Conservation (phyloP, 2,888 invertebrate genomes). For the Aphodius sticticus region DNA sequence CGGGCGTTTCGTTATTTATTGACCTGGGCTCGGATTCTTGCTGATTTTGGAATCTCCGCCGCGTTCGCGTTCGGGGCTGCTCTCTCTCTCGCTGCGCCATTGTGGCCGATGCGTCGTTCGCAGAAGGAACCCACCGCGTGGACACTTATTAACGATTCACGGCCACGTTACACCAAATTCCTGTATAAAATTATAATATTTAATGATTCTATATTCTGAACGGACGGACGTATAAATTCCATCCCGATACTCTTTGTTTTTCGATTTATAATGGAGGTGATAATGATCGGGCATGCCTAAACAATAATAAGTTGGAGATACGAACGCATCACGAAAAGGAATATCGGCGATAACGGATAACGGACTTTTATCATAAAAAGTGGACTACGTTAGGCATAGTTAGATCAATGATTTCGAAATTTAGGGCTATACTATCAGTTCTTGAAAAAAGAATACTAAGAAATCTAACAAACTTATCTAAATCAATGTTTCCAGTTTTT, state of each 20-base stretch:
- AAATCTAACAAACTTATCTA: too few species aligned
- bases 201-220: slow-evolving; percentile 5
- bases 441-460: too few species aligned
- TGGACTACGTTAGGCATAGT: too few species aligned
- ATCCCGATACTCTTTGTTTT: not conserved
- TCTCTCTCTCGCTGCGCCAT: slow-evolving; percentile 6
- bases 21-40: slow-evolving; percentile 43
- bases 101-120: slow-evolving; percentile 8
- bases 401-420: too few species aligned
- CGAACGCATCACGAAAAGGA: not conserved
- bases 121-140: slow-evolving; percentile 7
- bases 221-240: not conserved
- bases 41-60: slow-evolving; percentile 46
- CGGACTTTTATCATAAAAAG: too few species aligned
- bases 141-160: slow-evolving; percentile 21
- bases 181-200: slow-evolving; percentile 24
- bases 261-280: not conserved
- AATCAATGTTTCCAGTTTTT: too few species aligned
- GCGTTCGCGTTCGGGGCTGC: not conserved
- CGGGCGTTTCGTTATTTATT: slow-evolving; percentile 45
- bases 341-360: too few species aligned
- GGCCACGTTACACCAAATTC: slow-evolving; percentile 25
- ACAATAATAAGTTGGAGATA: not conserved
- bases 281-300: not conserved
- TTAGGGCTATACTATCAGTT: too few species aligned